Evolutionary conservation across 2,797 vertebrate genomes (phyloP), one percentile per base, ranked within the genome.

Genomic region (Carapus acus): DNA sequence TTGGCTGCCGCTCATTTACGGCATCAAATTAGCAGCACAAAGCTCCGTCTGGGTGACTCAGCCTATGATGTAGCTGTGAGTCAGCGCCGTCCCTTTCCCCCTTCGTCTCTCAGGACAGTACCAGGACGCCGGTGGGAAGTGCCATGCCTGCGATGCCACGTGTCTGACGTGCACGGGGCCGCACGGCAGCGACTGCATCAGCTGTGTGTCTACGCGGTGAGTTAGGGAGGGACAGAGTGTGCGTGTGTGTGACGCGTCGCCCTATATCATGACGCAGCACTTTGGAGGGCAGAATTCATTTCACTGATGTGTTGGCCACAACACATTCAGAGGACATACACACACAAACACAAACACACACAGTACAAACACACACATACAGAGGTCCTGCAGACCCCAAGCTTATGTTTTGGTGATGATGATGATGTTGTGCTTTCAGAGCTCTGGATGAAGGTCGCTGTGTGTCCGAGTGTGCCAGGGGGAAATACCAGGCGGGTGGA

Each of bases 111-210:
- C 73, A 97, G 94, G 91, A 38, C 84, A 93, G 80, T 95, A 91
- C 69, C 75, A 85, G 54, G 89, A 90, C 47, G 51, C 71, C 43
- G 46, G 49, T 1, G 85, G 88, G 49, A 73, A 47, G 49, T 97
- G 94, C 67, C 84, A 71, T 2, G 41, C 59, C 27, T 98, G 95
- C 67, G 88, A 93, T 9, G 61, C 64, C 54, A 91, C 89, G 0
- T 98, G 94, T 80, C 71, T 85, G 71, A 91, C 83, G 69, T 98
- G 95, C 77, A 78, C 68, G 36, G 94, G 93, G 21, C 91, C 91
- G 4, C 72, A 65, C 20, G 54, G 3, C 2, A 62, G 86, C 45
- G 85, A 90, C 53, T 98, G 94, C 77, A 87, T 90, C 66, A 81
- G 77, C 79, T 97, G 94, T 55, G 62, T 37, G 1, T 7, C 41